A percentile compares a stretch with the other conserved stretches of the same genome.
phyloP scores from a whole-genome alignment of 2,888 invertebrate species.

The Adelphocoris suturalis region DNA sequence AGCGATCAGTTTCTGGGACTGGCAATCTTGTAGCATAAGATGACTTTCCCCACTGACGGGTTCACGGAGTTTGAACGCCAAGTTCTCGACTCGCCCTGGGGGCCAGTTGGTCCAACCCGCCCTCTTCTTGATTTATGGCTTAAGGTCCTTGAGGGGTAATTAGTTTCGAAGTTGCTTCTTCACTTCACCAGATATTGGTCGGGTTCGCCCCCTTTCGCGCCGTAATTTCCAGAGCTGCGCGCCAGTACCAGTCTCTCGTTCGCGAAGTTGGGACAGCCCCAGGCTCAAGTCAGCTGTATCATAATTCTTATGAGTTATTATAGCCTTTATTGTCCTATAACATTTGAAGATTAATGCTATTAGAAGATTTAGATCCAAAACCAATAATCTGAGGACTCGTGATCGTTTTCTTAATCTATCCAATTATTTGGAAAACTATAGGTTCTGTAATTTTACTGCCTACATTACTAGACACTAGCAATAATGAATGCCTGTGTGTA shows the following conservation, averaged over 20 bases:
- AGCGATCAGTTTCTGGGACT: background rate
- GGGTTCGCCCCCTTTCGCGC: background rate
- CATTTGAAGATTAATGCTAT: no score
- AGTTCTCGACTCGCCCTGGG: background rate
- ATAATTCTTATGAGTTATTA: no score
- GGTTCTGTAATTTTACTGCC: no score
- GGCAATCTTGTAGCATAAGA: background rate
- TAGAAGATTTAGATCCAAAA: no score
- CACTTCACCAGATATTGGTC: slow-evolving; percentile 35
- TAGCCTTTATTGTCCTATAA: no score
- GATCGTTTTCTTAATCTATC: no score
- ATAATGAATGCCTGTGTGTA: no score
- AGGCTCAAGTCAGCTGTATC: background rate
- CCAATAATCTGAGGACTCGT: no score
- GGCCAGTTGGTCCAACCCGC: background rate
- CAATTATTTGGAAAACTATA: no score
- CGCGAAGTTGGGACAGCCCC: background rate
- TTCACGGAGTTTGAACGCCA: background rate
- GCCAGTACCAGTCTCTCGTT: background rate
- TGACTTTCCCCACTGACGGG: background rate
- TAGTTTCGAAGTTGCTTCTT: slow-evolving; percentile 28
- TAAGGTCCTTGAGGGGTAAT: background rate
- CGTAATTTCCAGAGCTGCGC: background rate
- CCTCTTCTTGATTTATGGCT: slow-evolving; percentile 34
- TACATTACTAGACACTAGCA: no score